These are phyloP conservation scores for Poliocrania exsul DNA, from an alignment of 2,797 vertebrate species.

Conservation along the genomic window DNA sequence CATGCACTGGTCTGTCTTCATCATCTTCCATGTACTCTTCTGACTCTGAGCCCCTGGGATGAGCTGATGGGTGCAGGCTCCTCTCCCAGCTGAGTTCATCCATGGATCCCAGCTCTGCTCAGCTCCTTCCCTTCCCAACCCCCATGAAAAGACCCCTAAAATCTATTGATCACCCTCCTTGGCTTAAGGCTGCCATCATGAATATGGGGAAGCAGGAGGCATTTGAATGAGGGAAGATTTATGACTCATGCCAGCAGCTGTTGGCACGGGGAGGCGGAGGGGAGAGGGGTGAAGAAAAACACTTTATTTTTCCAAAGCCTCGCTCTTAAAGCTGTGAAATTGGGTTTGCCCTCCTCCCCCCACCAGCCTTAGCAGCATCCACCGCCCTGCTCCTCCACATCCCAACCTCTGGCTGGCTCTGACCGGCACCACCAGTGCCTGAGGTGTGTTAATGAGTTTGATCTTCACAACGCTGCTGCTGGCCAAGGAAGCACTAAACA, in stretches of 20 bases:
- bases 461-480: background rate
- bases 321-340: background rate
- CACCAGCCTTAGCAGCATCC: background rate
- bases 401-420: background rate
- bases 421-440: fast-evolving
- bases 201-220: background rate
- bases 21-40: fast-evolving
- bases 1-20: fast-evolving
- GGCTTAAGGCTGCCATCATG: background rate
- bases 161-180: background rate
- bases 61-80: background rate
- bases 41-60: background rate
- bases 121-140: background rate
- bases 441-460: background rate
- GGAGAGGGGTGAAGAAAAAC: background rate
- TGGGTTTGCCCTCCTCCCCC: background rate
- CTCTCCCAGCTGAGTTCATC: background rate
- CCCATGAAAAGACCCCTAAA: background rate
- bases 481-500: background rate
- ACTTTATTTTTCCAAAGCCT: background rate
- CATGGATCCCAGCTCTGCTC: fast-evolving
- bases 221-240: background rate
- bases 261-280: background rate
- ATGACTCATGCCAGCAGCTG: slow-evolving; percentile 22
- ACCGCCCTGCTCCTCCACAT: background rate